These are phyloP conservation scores for Entomobrya proxima DNA, from an alignment of 2,888 invertebrate genomes.

Conservation along the genomic window DNA sequence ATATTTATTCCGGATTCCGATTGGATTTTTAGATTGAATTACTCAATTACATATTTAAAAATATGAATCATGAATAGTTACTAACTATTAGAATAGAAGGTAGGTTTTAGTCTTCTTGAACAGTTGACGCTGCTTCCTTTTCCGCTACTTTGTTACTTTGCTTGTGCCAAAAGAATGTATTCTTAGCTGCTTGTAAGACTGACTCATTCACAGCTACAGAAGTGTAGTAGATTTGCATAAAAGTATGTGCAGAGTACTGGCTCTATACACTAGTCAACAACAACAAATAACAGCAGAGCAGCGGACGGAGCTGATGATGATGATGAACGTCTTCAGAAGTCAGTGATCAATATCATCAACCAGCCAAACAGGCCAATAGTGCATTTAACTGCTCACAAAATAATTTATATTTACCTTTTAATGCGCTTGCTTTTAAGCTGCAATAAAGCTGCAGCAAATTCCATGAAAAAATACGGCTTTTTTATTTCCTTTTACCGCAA, in stretches of 20 bases:
- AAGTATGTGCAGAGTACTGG: not conserved
- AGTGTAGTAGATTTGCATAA: not conserved
- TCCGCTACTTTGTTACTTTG: not conserved
- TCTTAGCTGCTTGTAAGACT: not conserved
- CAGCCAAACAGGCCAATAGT: too few relatives aligned
- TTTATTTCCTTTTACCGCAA: not conserved
- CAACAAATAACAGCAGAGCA: constrained; percentile 6
- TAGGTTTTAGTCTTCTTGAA: not conserved
- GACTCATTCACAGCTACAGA: not conserved
- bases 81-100: too few relatives aligned
- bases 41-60: too few relatives aligned
- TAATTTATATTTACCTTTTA: not conserved
- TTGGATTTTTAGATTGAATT: too few relatives aligned
- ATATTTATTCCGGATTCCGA: too few relatives aligned
- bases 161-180: constrained; percentile 4
- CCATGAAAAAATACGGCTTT: not conserved
- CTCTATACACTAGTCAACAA: not conserved
- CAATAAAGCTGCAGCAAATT: too few relatives aligned
- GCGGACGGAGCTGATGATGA: too few relatives aligned
- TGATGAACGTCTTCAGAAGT: too few relatives aligned
- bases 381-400: not conserved
- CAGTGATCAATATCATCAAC: too few relatives aligned
- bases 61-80: too few relatives aligned
- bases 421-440: not conserved
- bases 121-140: not conserved